Evolutionary conservation across 2,797 vertebrate species (phyloP).

Genomic region (Stomatorhinus walkeri): DNA sequence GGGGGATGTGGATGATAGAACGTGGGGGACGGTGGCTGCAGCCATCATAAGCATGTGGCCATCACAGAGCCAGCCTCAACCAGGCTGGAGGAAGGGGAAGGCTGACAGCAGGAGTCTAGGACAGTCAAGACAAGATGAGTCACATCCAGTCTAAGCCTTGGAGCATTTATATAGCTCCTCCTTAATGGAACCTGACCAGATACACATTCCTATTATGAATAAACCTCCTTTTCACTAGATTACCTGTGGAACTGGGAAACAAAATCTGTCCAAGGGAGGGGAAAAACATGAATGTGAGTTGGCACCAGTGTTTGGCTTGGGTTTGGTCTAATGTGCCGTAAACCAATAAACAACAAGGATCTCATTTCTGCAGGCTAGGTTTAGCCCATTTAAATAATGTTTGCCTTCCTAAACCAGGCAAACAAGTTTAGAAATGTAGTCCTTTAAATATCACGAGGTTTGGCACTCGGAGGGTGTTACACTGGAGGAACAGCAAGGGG

Average conservation of each 20-base stretch:
- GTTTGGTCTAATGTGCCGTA: not conserved
- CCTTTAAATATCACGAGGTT: conserved; percentile 4
- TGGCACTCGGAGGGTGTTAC: not conserved
- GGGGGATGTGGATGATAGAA: not conserved
- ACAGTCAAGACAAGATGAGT: not conserved
- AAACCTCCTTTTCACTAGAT: not conserved
- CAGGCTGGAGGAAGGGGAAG: not conserved
- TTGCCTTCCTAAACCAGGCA: not conserved
- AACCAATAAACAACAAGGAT: conserved; percentile 9
- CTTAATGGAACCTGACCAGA: conserved; percentile 9
- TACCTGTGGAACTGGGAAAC: not conserved
- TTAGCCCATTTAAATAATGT: conserved; percentile 12
- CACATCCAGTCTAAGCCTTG: not conserved
- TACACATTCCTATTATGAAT: conserved; percentile 6
- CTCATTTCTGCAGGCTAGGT: not conserved
- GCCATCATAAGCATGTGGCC: not conserved
- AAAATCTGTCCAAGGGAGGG: conserved; percentile 1
- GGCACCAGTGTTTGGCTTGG: conserved; percentile 4
- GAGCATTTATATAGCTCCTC: conserved; percentile 1
- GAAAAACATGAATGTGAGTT: not conserved
- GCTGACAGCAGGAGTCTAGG: not conserved
- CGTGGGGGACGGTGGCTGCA: not conserved
- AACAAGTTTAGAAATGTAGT: conserved; percentile 10
- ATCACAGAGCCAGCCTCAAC: not conserved
- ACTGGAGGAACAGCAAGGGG: not conserved